Evolutionary conservation across 2,797 vertebrate species (phyloP), one percentile per base, ranked within the genome.

Genomic region (Chiroxiphia lanceolata): DNA sequence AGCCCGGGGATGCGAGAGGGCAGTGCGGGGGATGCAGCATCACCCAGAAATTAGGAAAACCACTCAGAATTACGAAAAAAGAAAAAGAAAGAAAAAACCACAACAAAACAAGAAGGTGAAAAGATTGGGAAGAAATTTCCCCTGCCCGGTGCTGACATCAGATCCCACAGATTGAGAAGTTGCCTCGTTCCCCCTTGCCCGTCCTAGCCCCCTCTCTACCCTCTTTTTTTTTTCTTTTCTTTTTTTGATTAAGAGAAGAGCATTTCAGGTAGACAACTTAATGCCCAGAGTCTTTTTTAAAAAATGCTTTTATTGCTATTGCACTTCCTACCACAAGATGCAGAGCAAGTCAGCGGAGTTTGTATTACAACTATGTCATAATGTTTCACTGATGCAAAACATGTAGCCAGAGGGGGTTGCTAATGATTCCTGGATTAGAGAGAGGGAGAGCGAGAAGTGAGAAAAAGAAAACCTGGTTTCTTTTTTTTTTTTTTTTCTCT

Each of bases 381-480:
- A 97, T 98, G 98, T 98, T 98, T 97, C 98, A 97, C 97, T 96
- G 97, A 98, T 98, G 98, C 97, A 98, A 98, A 98, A 98, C 98
- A 98, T 98, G 98, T 98, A 98, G 98, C 98, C 98, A 98, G 98
- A 98, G 98, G 98, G 98, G 97, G 96, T 97, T 98, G 97, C 98
- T 98, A 98, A 98, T 98, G 98, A 98, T 98, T 98, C 97, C 96
- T 97, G 98, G 97, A 98, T 98, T 97, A 98, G 97, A 97, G 96
- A 91, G 95, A 97, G 79, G 91, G 81, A 83, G 91, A 94, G 51
- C 38, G 76, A 94, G 89, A 86, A 91, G 83, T 89, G 91, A 93
- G 87, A 91, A 92, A 91, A 94, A 95, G 91, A 92, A 91, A 95
- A 95, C 80, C 89, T 72, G 83, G 61, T 61, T 97, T 86, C 57